Percentiles rank a stretch among this genome's conserved stretches.
These are phyloP conservation scores for Ciconia stormi DNA, from an alignment of 2,113 vertebrate genomes.

Conservation along the genomic window DNA sequence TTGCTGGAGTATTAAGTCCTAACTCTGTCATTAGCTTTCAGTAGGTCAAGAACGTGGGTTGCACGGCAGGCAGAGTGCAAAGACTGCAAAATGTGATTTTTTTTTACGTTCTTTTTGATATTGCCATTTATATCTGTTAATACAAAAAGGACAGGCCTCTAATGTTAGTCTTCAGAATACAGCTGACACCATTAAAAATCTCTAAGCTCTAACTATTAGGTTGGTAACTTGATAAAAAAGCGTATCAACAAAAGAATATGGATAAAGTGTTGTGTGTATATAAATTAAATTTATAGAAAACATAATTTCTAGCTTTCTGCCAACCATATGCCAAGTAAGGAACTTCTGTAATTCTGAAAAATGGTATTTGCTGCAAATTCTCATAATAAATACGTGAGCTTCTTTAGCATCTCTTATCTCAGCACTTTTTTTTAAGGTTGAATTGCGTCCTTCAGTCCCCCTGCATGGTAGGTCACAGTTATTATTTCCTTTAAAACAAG, in stretches of 20 bases:
- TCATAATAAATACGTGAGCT: not conserved
- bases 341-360: not conserved
- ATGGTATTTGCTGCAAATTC: not conserved
- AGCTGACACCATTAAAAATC: not conserved
- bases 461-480: not conserved
- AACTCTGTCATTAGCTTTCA: conserved; percentile 24
- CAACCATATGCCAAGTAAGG: not conserved
- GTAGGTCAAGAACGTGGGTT: conserved; percentile 1
- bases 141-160: not conserved
- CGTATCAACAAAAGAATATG: not conserved
- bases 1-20: conserved; percentile 42
- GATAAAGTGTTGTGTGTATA: not conserved
- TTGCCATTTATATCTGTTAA: conserved; percentile 13
- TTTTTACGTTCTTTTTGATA: not conserved
- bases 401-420: not conserved
- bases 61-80: not conserved
- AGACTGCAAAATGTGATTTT: not conserved
- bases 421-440: not conserved
- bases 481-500: not conserved
- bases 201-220: not conserved
- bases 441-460: not conserved
- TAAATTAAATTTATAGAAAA: not conserved
- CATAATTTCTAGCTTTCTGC: not conserved
- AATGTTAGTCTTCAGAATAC: not conserved
- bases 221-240: not conserved